Evolutionary conservation across 2,888 invertebrate genomes (phyloP).

Genomic region (Eulithis testata): DNA sequence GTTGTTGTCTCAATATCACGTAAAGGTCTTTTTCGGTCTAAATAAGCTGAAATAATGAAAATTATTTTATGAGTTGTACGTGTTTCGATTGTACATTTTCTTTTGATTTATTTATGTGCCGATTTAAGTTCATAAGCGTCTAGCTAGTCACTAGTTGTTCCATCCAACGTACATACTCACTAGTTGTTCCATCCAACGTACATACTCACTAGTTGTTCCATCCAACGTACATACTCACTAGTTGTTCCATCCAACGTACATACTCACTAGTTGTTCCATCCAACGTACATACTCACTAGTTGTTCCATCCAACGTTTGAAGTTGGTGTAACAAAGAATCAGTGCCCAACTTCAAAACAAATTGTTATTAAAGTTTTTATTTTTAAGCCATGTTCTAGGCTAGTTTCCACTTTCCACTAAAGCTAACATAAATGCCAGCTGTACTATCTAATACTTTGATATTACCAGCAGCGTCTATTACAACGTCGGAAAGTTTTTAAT

Average conservation of each 20-base stretch:
- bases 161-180: not conserved
- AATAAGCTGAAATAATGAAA: conserved; percentile 5
- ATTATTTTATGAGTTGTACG: not conserved
- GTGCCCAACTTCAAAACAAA: not conserved
- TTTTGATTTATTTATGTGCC: not conserved
- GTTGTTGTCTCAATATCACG: conserved; percentile 16
- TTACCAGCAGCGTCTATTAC: conserved; percentile 39
- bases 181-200: not conserved
- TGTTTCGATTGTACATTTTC: not conserved
- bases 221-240: not conserved
- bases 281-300: not conserved
- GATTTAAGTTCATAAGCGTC: too few species aligned
- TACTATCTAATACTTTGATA: conserved; percentile 14
- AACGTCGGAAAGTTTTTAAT: conserved; percentile 60
- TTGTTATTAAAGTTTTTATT: not conserved
- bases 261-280: not conserved
- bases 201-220: too few species aligned
- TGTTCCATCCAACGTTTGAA: not conserved
- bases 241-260: not conserved
- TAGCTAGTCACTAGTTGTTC: too few species aligned
- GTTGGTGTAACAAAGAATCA: not conserved
- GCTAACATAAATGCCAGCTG: conserved; percentile 15
- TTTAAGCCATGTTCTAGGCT: not conserved
- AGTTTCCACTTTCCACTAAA: conserved; percentile 4
- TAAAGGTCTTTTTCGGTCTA: conserved; percentile 5